phyloP scores from a whole-genome alignment of 1,140 invertebrate genomes.

The Drosophila punjabiensis region DNA sequence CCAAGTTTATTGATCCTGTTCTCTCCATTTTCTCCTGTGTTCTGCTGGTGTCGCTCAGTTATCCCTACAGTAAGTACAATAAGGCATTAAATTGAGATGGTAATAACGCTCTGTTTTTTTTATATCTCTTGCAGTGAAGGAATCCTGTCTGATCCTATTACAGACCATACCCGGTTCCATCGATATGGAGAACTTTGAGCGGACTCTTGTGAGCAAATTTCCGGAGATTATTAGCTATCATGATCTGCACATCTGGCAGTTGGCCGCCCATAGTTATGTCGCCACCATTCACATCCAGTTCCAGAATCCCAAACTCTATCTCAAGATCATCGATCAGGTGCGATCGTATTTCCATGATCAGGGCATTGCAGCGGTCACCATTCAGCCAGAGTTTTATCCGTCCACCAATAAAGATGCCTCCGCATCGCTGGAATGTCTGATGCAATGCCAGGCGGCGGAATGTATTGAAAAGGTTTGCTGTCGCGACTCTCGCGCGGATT shows the following conservation, averaged over 20 bases:
- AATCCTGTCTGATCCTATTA: slow-evolving; percentile 91
- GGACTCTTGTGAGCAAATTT: slow-evolving; percentile 89
- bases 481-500: slow-evolving; percentile 71
- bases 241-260: slow-evolving; percentile 93
- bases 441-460: slow-evolving; percentile 74
- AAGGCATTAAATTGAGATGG: not conserved
- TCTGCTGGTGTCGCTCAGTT: slow-evolving; percentile 88
- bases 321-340: slow-evolving; percentile 88
- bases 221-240: slow-evolving; percentile 92
- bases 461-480: slow-evolving; percentile 82
- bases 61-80: slow-evolving; percentile 89
- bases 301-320: slow-evolving; percentile 86
- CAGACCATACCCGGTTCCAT: slow-evolving; percentile 94
- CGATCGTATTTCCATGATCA: slow-evolving; percentile 90
- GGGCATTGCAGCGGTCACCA: slow-evolving; percentile 91
- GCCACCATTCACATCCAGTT: slow-evolving; percentile 92
- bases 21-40: slow-evolving; percentile 89
- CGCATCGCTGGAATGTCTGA: slow-evolving; percentile 73
- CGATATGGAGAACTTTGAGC: slow-evolving; percentile 89
- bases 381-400: slow-evolving; percentile 91
- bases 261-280: slow-evolving; percentile 90
- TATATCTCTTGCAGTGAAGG: slow-evolving; percentile 88
- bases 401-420: slow-evolving; percentile 64
- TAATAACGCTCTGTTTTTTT: not conserved
- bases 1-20: slow-evolving; percentile 91